These are phyloP conservation scores for Plagiodera versicolora DNA, from an alignment of 2,888 invertebrate genomes.

Conservation along the genomic window DNA sequence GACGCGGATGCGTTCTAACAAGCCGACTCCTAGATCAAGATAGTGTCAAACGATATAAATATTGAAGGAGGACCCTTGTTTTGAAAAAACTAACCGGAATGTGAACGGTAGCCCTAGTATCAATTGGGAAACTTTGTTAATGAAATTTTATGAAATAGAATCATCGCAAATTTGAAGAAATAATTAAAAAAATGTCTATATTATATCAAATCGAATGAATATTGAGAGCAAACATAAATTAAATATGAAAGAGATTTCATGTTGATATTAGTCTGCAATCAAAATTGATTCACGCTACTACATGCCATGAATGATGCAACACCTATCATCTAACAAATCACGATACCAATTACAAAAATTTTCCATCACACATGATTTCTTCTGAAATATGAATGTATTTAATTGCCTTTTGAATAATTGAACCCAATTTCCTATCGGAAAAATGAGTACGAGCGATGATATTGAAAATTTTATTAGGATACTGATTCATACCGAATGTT, in stretches of 20 bases:
- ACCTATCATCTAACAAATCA: neutral
- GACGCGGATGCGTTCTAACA: conserved; percentile 25
- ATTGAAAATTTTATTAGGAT: no score
- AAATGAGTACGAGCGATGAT: conserved; percentile 8
- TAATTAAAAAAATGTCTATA: no score
- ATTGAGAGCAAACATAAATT: no score
- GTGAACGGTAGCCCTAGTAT: neutral
- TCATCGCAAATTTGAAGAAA: no score
- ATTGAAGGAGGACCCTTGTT: conserved; percentile 2
- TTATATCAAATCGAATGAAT: no score
- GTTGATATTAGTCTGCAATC: no score
- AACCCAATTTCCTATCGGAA: conserved; percentile 6
- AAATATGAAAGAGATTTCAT: no score
- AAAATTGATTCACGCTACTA: neutral
- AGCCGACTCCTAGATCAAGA: conserved; percentile 30
- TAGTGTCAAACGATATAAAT: conserved; percentile 30
- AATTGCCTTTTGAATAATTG: conserved; percentile 23
- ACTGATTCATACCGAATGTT: no score
- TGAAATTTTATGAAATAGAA: no score
- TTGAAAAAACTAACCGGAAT: neutral
- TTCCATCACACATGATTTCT: neutral
- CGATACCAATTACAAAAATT: neutral
- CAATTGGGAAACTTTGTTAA: no score
- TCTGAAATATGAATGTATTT: conserved; percentile 18
- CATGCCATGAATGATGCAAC: neutral